Evolutionary conservation across 2,888 invertebrate genomes (phyloP).

Genomic region (Phragmatobia fuliginosa): DNA sequence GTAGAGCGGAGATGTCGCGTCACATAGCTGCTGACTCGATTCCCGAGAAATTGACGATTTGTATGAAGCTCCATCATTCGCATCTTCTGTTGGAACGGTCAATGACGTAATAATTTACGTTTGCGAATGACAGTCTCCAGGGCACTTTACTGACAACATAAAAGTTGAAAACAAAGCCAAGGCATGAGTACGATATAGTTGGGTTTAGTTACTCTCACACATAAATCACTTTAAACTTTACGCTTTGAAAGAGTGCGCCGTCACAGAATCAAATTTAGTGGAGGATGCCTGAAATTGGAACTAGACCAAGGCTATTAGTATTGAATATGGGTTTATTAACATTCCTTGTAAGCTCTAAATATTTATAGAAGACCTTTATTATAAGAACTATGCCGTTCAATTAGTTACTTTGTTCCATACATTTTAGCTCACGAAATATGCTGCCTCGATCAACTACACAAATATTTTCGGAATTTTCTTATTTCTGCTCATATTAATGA

Average conservation of each 20-base stretch:
- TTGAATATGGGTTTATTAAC: constrained; percentile 31
- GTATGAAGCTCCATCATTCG: too few species aligned
- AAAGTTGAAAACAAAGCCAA: background rate
- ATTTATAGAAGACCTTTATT: constrained; percentile 22
- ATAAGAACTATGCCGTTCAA: constrained; percentile 10
- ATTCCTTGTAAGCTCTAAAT: constrained; percentile 26
- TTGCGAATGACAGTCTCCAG: too few species aligned
- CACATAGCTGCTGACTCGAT: too few species aligned
- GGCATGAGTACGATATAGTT: background rate
- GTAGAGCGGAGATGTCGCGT: too few species aligned
- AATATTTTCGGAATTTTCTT: constrained; percentile 8
- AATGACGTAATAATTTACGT: too few species aligned
- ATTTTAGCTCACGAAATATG: background rate
- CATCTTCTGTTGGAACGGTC: too few species aligned
- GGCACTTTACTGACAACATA: too few species aligned
- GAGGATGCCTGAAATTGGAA: constrained; percentile 5
- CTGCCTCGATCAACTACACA: background rate
- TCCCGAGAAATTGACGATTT: too few species aligned
- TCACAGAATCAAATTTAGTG: background rate
- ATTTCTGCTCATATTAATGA: background rate
- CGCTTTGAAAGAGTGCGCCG: background rate
- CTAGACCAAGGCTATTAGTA: constrained; percentile 15
- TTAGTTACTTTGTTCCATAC: background rate
- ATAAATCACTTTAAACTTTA: background rate
- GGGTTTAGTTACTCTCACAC: background rate